Evolutionary conservation across 2,888 invertebrate species (phyloP).

Genomic region (Clusia tigrina): DNA sequence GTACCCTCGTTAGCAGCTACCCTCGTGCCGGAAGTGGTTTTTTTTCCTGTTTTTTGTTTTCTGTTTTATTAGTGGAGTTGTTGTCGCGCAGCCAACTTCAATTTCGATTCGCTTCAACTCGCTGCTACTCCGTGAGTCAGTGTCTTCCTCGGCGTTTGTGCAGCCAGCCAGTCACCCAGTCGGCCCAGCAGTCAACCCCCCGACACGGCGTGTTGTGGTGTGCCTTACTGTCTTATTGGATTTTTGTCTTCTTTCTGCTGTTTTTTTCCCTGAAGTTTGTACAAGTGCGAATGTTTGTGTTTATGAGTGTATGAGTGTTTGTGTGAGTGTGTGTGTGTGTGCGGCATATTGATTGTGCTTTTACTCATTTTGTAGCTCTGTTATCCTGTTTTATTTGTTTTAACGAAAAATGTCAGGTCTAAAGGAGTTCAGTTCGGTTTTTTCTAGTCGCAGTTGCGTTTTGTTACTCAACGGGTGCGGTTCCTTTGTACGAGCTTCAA

Average conservation of each 20-base stretch:
- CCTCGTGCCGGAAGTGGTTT: neutral
- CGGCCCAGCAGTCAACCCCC: conserved; percentile 9
- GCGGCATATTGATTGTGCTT: conserved; percentile 50
- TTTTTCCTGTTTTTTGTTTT: too few relatives aligned
- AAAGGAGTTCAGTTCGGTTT: neutral
- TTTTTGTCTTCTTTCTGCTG: neutral
- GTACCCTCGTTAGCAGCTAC: too few relatives aligned
- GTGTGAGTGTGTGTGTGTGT: conserved; percentile 32
- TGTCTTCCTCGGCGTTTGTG: neutral
- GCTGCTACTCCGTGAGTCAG: neutral
- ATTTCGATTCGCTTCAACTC: neutral
- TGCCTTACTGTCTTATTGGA: conserved; percentile 1
- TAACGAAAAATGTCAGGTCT: neutral
- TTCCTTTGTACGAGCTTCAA: too few relatives aligned
- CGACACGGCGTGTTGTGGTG: conserved; percentile 40
- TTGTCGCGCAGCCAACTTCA: neutral
- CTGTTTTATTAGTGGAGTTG: too few relatives aligned
- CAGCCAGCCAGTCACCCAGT: neutral
- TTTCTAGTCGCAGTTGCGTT: conserved; percentile 39
- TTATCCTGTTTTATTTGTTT: conserved; percentile 11
- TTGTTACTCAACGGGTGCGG: conserved; percentile 48
- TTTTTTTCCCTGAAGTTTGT: conserved; percentile 4
- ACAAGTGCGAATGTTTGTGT: too few relatives aligned
- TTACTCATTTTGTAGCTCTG: conserved; percentile 17
- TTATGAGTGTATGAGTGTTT: conserved; percentile 14